Evolutionary conservation across 2,113 vertebrate species (phyloP).

Genomic region (Neogobius melanostomus): DNA sequence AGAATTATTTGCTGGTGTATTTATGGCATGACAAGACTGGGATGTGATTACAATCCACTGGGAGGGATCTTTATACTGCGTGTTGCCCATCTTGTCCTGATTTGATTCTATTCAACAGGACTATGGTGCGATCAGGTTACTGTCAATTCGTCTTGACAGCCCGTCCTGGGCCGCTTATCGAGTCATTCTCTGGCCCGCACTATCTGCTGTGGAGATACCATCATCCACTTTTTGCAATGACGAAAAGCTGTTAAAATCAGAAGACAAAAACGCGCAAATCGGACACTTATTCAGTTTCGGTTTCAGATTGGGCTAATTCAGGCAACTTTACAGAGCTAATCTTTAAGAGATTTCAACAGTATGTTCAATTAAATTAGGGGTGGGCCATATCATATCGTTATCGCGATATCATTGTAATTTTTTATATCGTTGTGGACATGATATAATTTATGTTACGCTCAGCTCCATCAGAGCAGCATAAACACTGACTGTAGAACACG

Average conservation of each 20-base stretch:
- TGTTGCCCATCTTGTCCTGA: slow-evolving; percentile 57
- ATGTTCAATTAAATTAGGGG: slow-evolving; percentile 18
- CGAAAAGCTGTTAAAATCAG: not conserved
- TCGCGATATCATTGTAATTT: too few species aligned
- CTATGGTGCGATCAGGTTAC: slow-evolving; percentile 49
- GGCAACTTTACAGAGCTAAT: too few species aligned
- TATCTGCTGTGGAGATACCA: slow-evolving; percentile 24
- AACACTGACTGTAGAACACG: too few species aligned
- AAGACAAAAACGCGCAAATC: too few species aligned
- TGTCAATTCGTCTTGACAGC: slow-evolving; percentile 37
- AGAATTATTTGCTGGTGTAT: slow-evolving; percentile 60
- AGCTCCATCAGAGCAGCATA: too few species aligned
- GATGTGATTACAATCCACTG: slow-evolving; percentile 64
- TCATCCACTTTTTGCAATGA: slow-evolving; percentile 25
- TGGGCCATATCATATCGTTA: too few species aligned
- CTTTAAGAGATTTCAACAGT: not conserved
- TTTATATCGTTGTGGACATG: too few species aligned
- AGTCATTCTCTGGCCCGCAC: slow-evolving; percentile 24
- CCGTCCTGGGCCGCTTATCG: slow-evolving; percentile 22
- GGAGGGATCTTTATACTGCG: slow-evolving; percentile 45
- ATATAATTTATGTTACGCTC: too few species aligned
- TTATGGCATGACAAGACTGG: slow-evolving; percentile 50
- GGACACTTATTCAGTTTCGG: too few species aligned
- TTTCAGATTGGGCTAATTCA: too few species aligned
- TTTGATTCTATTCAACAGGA: slow-evolving; percentile 49